These are phyloP conservation scores for Coracias cyanogaster DNA, from an alignment of 2,797 vertebrate genomes.

Conservation along the genomic window DNA sequence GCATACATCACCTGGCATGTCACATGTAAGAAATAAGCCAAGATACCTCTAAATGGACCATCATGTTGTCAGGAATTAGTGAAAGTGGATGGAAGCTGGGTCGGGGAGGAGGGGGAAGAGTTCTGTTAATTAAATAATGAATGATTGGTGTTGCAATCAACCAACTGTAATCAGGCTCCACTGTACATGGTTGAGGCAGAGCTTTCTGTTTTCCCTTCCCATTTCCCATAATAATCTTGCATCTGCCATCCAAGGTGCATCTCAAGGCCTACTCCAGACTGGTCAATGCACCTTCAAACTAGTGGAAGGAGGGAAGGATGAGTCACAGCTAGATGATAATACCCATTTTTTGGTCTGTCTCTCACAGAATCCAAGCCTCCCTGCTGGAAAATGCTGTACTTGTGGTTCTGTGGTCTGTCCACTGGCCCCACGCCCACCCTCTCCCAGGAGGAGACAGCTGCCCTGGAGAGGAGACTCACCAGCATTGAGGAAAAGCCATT, in stretches of 20 bases:
- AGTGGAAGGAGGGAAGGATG: not conserved
- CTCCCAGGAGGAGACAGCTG: conserved; percentile 76
- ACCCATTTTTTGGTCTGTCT: not conserved
- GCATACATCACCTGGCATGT: not conserved
- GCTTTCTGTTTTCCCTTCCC: not conserved
- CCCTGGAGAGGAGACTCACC: conserved; percentile 78
- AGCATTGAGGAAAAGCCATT: conserved; percentile 85
- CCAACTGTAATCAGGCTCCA: not conserved
- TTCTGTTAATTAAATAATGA: conserved; percentile 33
- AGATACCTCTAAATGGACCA: not conserved
- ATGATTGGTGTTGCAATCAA: not conserved
- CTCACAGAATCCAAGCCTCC: not conserved
- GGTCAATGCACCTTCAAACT: accelerated
- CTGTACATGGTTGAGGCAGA: not conserved
- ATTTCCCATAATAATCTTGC: too few relatives aligned
- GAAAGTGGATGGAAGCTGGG: not conserved
- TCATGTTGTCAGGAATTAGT: not conserved
- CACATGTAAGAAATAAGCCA: not conserved
- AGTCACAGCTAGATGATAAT: not conserved
- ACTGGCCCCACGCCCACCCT: not conserved
- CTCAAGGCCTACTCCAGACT: not conserved
- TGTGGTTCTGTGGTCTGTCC: conserved; percentile 88
- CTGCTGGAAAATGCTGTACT: conserved; percentile 77
- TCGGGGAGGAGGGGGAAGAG: not conserved
- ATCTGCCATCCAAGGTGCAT: not conserved